Conservation (phyloP, 2,797 vertebrate species). For the Gadopsis marmoratus region DNA sequence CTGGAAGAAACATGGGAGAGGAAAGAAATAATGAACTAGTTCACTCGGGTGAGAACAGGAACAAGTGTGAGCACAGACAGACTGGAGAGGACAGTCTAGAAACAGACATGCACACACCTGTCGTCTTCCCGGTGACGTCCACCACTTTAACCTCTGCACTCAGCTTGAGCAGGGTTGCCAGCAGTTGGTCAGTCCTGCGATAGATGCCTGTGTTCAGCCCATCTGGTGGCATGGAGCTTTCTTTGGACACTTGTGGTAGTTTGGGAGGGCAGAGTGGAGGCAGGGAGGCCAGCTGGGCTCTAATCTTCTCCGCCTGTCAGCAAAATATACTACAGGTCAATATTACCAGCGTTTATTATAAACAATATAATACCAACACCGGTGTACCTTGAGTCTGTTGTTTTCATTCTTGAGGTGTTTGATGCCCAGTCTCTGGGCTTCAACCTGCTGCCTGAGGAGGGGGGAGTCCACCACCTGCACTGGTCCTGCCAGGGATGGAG, state of each 20-base stretch:
- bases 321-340: background rate
- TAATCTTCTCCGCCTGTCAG: slow-evolving; percentile 90
- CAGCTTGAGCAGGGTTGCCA: slow-evolving; percentile 90
- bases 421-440: slow-evolving; percentile 89
- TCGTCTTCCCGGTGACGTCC: slow-evolving; percentile 88
- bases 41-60: background rate
- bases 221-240: slow-evolving; percentile 76
- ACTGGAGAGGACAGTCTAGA: background rate
- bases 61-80: background rate
- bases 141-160: slow-evolving; percentile 89
- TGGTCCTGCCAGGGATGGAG: slow-evolving; percentile 78
- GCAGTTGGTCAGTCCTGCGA: slow-evolving; percentile 89
- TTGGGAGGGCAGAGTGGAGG: slow-evolving; percentile 87
- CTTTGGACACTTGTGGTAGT: slow-evolving; percentile 78
- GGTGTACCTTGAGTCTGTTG: slow-evolving; percentile 88
- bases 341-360: background rate
- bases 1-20: slow-evolving; percentile 45
- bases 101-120: slow-evolving; percentile 77
- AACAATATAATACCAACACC: background rate
- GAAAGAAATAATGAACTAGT: background rate
- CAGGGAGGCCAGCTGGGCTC: slow-evolving; percentile 87
- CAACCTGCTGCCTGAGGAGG: slow-evolving; percentile 92
- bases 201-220: slow-evolving; percentile 85
- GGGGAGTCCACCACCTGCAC: slow-evolving; percentile 92
- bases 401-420: slow-evolving; percentile 93